A percentile compares a stretch with the other conserved stretches of the same genome.
phyloP scores from a whole-genome alignment of 2,888 invertebrate species.

The Phaedon cochleariae region DNA sequence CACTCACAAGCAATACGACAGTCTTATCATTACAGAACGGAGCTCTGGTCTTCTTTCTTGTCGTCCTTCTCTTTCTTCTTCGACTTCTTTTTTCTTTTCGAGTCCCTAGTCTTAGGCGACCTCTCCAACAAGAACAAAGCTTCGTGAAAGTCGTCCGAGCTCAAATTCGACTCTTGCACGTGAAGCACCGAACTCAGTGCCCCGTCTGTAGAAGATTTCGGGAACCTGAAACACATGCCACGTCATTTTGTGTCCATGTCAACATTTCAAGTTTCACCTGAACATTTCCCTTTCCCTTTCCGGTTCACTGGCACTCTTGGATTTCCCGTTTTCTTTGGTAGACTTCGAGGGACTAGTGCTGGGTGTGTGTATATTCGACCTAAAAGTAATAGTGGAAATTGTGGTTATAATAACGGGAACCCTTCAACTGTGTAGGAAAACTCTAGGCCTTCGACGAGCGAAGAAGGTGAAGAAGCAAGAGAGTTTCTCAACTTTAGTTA shows the following conservation, averaged over 20 bases:
- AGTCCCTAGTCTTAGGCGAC: slow-evolving; percentile 64
- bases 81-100: slow-evolving; percentile 63
- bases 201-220: slow-evolving; percentile 68
- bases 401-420: too few species aligned
- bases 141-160: slow-evolving; percentile 69
- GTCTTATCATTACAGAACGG: slow-evolving; percentile 58
- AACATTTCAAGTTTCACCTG: slow-evolving; percentile 50
- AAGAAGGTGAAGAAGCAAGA: too few species aligned
- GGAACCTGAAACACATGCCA: slow-evolving; percentile 57
- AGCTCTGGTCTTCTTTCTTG: slow-evolving; percentile 63
- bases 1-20: slow-evolving; percentile 11
- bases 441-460: too few species aligned
- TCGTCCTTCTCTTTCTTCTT: slow-evolving; percentile 63
- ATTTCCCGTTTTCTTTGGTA: slow-evolving; percentile 56
- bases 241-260: neutral
- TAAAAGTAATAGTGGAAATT: too few species aligned
- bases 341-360: slow-evolving; percentile 54
- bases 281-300: slow-evolving; percentile 65
- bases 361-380: slow-evolving; percentile 54
- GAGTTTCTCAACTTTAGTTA: too few species aligned
- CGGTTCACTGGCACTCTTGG: slow-evolving; percentile 65
- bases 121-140: slow-evolving; percentile 66
- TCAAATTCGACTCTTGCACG: slow-evolving; percentile 66
- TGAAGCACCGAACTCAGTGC: slow-evolving; percentile 68
- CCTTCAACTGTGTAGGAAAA: too few species aligned